Evolutionary conservation across 2,888 invertebrate genomes (phyloP).

Genomic region (Dione juno): DNA sequence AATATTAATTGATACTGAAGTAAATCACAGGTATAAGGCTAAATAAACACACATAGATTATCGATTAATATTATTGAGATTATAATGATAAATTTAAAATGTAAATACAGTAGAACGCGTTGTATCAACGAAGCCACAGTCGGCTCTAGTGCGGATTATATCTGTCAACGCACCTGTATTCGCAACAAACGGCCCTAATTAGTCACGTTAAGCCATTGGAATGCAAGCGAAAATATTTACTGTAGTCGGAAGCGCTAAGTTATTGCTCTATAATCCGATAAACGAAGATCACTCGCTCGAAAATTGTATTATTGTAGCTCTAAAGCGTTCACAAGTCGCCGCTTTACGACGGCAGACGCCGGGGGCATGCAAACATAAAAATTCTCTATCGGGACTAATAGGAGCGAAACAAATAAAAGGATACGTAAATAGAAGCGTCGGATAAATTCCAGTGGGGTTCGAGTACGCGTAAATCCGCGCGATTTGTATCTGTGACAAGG

Average conservation of each 20-base stretch:
- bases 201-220: conserved; percentile 67
- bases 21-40: too few relatives aligned
- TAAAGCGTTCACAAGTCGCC: conserved; percentile 80
- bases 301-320: conserved; percentile 79
- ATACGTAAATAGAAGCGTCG: conserved; percentile 82
- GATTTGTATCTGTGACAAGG: conserved; percentile 84
- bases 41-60: too few relatives aligned
- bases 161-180: conserved; percentile 72
- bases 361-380: conserved; percentile 81
- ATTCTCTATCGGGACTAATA: conserved; percentile 84
- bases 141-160: conserved; percentile 60
- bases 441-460: conserved; percentile 82
- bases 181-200: conserved; percentile 70
- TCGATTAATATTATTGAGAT: not conserved
- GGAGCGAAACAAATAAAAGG: conserved; percentile 83
- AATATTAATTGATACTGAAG: too few relatives aligned
- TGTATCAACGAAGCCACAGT: conserved; percentile 34
- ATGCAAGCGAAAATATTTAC: conserved; percentile 75
- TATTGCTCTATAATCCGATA: conserved; percentile 80
- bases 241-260: conserved; percentile 66
- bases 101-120: conserved; percentile 27
- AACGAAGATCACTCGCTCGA: conserved; percentile 70
- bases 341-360: conserved; percentile 79
- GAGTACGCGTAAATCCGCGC: conserved; percentile 83
- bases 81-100: conserved; percentile 19